Evolutionary conservation across 92 coral and sea anemone genomes (phyloP).

Genomic region (Montipora capitata): DNA sequence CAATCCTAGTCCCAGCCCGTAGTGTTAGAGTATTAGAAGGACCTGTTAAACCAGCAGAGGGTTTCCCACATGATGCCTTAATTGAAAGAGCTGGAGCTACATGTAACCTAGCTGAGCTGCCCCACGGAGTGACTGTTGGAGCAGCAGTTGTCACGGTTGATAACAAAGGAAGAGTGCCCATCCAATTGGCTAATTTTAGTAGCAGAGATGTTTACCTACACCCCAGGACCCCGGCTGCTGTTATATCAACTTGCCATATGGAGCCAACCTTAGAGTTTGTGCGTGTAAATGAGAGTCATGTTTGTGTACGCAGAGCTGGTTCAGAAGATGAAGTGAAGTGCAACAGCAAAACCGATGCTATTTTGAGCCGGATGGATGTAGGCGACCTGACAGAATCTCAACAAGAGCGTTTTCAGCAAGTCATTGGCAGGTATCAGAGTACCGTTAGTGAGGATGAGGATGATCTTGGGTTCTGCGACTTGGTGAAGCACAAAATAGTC

Average conservation of each 20-base stretch:
- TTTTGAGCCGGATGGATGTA: conserved; percentile 31
- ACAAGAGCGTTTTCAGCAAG: conserved; percentile 36
- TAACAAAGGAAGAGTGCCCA: conserved; percentile 60
- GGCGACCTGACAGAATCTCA: conserved; percentile 63
- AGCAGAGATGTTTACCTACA: conserved; percentile 1
- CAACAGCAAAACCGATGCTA: neutral
- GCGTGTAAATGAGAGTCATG: conserved; percentile 42
- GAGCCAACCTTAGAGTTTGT: conserved; percentile 65
- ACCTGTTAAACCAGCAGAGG: too few relatives aligned
- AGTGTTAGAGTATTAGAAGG: too few relatives aligned
- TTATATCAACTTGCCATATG: neutral
- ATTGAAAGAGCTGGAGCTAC: too few relatives aligned
- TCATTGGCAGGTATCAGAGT: conserved; percentile 23
- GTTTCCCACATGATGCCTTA: too few relatives aligned
- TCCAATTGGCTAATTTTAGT: conserved; percentile 69
- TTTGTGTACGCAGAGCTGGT: conserved; percentile 41
- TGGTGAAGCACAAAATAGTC: conserved; percentile 72
- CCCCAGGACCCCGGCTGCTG: conserved; percentile 60
- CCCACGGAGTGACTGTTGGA: too few relatives aligned
- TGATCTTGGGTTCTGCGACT: conserved; percentile 66
- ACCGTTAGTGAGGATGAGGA: conserved; percentile 53
- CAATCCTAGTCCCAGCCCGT: too few relatives aligned
- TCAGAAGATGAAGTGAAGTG: conserved; percentile 10
- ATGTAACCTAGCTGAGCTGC: too few relatives aligned
- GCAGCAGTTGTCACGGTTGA: too few relatives aligned